Conservation (phyloP, 2,113 vertebrate genomes). For the Blennius ocellaris region DNA sequence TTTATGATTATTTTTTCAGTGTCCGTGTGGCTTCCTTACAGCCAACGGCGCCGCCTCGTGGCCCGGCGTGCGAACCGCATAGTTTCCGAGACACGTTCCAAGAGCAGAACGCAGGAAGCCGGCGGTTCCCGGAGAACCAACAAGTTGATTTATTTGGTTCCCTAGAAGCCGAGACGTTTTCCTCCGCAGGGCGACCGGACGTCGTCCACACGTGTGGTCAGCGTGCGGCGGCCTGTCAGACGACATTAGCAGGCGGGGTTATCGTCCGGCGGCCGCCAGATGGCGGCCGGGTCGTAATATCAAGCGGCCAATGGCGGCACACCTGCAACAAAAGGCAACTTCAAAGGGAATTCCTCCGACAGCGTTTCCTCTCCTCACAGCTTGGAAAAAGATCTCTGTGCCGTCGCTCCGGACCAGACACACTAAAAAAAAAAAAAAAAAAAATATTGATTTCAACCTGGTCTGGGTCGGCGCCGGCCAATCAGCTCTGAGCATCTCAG, state of each 20-base stretch:
- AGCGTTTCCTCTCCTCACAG: slow-evolving; percentile 81
- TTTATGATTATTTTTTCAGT: too few relatives aligned
- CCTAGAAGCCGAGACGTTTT: neutral
- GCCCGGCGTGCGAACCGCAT: too few relatives aligned
- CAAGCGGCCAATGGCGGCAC: slow-evolving; percentile 85
- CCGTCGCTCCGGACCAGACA: slow-evolving; percentile 69
- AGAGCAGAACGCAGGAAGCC: too few relatives aligned
- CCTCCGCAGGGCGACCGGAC: neutral
- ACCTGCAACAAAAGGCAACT: slow-evolving; percentile 87
- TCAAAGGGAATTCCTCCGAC: slow-evolving; percentile 84
- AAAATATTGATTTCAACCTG: too few relatives aligned
- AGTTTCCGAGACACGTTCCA: too few relatives aligned
- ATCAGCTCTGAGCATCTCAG: too few relatives aligned
- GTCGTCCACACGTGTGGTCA: slow-evolving; percentile 44
- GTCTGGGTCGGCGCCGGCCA: too few relatives aligned
- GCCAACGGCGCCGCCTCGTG: too few relatives aligned
- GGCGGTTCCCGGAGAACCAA: too few relatives aligned
- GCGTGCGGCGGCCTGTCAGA: slow-evolving; percentile 43
- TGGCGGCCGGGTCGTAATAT: slow-evolving; percentile 81
- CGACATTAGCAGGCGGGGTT: slow-evolving; percentile 23
- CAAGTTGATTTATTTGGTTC: too few relatives aligned
- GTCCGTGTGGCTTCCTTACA: too few relatives aligned
- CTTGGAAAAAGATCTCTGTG: slow-evolving; percentile 83
- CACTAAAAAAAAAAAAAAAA: too few relatives aligned
- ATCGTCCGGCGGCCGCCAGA: slow-evolving; percentile 72